Evolutionary conservation across 1,140 invertebrate species (phyloP).

Genomic region (Tribolium madens): DNA sequence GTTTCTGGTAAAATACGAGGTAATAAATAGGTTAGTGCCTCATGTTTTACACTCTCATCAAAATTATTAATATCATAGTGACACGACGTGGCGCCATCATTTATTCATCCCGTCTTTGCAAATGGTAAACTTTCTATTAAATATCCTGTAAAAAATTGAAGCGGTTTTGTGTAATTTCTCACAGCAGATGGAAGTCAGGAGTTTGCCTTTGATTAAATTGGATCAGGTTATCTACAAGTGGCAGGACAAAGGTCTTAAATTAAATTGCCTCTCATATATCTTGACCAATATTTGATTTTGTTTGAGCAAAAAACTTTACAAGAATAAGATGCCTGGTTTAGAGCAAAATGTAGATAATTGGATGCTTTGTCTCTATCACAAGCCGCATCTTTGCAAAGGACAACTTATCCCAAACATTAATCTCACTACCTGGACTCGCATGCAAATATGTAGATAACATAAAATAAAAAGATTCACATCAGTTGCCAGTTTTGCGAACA

Average conservation of each 20-base stretch:
- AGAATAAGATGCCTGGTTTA: background rate
- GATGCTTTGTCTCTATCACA: conserved; percentile 18
- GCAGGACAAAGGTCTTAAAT: conserved; percentile 23
- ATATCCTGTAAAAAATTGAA: background rate
- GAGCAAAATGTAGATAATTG: conserved; percentile 4
- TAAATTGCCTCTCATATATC: conserved; percentile 18
- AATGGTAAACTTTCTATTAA: no score
- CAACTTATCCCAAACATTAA: conserved; percentile 3
- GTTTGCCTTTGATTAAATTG: conserved; percentile 10
- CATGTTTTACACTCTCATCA: conserved; percentile 4
- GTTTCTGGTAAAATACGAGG: conserved; percentile 5
- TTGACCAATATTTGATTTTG: conserved; percentile 3
- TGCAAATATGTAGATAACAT: conserved; percentile 25
- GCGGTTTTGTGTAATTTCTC: conserved; percentile 7
- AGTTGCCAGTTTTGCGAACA: background rate
- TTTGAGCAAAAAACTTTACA: background rate
- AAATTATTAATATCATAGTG: conserved; percentile 9
- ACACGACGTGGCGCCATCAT: background rate
- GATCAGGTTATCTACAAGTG: conserved; percentile 19
- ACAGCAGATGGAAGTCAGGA: background rate
- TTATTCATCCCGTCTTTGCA: background rate
- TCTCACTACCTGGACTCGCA: background rate
- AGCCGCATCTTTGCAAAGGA: conserved; percentile 1
- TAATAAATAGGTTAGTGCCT: conserved; percentile 10
- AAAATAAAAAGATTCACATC: background rate